These are phyloP conservation scores for Chrysochloris asiatica DNA, from an alignment of 2,113 vertebrate species.

Conservation along the genomic window DNA sequence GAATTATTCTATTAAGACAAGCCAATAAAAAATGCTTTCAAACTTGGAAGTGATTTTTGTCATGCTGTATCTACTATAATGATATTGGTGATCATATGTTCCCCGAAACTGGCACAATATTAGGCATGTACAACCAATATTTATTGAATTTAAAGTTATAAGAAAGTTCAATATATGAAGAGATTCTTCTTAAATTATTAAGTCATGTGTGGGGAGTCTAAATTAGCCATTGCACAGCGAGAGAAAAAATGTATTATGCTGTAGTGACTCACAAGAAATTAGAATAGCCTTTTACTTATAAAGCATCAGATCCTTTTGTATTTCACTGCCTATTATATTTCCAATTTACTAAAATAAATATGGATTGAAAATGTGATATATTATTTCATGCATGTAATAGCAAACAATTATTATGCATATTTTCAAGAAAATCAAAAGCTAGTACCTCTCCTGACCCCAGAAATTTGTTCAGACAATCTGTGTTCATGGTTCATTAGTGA, in stretches of 20 bases:
- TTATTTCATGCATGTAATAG: slow-evolving; percentile 37
- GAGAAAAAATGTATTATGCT: background rate
- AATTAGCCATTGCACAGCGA: background rate
- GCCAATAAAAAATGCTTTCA: background rate
- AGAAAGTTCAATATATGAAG: background rate
- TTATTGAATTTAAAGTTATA: background rate
- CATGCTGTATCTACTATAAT: background rate
- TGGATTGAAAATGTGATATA: slow-evolving; percentile 29
- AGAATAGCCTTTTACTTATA: slow-evolving; percentile 35
- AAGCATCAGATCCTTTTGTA: background rate
- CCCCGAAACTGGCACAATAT: background rate
- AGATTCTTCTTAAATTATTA: slow-evolving; percentile 23
- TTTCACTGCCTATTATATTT: slow-evolving; percentile 44
- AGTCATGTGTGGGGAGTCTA: background rate
- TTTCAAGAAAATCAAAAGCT: slow-evolving; percentile 69
- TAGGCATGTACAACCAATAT: background rate
- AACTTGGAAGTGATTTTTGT: background rate
- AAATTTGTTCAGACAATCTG: slow-evolving; percentile 66
- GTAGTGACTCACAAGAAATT: background rate
- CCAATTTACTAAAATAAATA: slow-evolving; percentile 56
- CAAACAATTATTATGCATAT: slow-evolving; percentile 58
- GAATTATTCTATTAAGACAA: background rate
- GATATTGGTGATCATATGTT: background rate
- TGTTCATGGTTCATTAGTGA: slow-evolving; percentile 59
- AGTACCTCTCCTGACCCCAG: background rate